phyloP scores from a whole-genome alignment of 2,888 invertebrate genomes.

The Agrilus mali region DNA sequence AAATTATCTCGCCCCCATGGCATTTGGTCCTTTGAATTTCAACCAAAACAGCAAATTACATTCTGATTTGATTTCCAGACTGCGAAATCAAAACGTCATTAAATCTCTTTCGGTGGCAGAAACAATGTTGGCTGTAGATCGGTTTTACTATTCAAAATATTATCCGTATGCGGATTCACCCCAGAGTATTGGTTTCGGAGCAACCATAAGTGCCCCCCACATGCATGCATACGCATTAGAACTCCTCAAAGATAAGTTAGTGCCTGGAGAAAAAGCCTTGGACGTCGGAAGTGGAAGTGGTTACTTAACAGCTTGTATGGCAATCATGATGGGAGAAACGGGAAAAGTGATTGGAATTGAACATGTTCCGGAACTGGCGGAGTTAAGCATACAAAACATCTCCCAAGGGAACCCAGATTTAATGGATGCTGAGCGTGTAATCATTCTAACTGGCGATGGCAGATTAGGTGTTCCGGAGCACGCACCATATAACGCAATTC shows the following conservation, averaged over 20 bases:
- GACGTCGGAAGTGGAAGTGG: constrained; percentile 94
- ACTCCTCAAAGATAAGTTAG: constrained; percentile 63
- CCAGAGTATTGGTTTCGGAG: constrained; percentile 86
- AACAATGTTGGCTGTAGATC: constrained; percentile 70
- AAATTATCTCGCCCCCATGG: too few relatives aligned
- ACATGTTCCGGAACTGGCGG: constrained; percentile 74
- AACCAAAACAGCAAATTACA: too few relatives aligned
- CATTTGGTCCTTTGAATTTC: too few relatives aligned
- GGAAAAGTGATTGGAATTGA: constrained; percentile 68
- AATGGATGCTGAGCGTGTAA: constrained; percentile 51
- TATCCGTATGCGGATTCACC: constrained; percentile 85
- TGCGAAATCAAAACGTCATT: too few relatives aligned
- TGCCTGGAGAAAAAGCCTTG: constrained; percentile 63
- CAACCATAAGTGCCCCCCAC: constrained; percentile 93
- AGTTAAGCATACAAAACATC: constrained; percentile 65
- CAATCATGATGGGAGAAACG: constrained; percentile 62
- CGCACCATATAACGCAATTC: constrained; percentile 85
- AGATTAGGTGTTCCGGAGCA: constrained; percentile 59
- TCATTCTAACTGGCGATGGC: constrained; percentile 78
- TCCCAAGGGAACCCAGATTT: constrained; percentile 57
- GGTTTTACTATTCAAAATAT: constrained; percentile 64
- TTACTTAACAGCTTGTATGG: constrained; percentile 86
- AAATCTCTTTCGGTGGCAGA: too few relatives aligned
- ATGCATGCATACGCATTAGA: constrained; percentile 95
- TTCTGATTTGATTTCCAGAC: too few relatives aligned